Conservation (phyloP, 1,140 invertebrate species). For the Cyclina sinensis region DNA sequence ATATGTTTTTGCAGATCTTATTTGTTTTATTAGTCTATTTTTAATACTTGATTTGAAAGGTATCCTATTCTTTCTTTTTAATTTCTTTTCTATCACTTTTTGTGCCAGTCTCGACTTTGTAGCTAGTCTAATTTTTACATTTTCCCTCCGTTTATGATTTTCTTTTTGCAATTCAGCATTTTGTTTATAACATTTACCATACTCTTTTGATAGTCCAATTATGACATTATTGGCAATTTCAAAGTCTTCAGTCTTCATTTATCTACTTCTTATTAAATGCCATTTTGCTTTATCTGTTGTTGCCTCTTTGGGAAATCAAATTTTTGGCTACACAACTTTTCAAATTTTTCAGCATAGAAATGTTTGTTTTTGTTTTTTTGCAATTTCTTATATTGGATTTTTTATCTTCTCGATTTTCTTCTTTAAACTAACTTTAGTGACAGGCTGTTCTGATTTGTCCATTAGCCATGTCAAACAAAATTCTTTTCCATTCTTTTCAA, state of each 20-base stretch:
- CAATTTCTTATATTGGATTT: slow-evolving; percentile 21
- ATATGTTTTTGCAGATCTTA: slow-evolving; percentile 42
- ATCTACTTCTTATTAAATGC: background rate
- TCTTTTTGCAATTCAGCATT: slow-evolving; percentile 33
- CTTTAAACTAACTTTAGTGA: background rate
- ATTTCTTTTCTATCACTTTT: slow-evolving; percentile 23
- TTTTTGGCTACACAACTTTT: slow-evolving; percentile 23
- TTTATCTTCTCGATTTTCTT: slow-evolving; percentile 13
- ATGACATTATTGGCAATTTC: slow-evolving; percentile 38
- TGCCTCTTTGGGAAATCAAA: slow-evolving; percentile 18
- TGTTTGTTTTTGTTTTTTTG: slow-evolving; percentile 11
- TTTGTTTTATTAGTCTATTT: slow-evolving; percentile 18
- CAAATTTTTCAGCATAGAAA: slow-evolving; percentile 2
- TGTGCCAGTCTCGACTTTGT: slow-evolving; percentile 24
- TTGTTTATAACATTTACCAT: background rate
- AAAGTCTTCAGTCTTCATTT: slow-evolving; percentile 11
- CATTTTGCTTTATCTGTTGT: background rate
- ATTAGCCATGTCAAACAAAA: slow-evolving; percentile 17
- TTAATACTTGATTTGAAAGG: background rate
- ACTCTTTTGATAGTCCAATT: slow-evolving; percentile 12
- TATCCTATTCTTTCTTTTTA: background rate
- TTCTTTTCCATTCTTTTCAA: slow-evolving; percentile 30
- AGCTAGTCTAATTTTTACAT: slow-evolving; percentile 20
- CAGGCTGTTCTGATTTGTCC: background rate
- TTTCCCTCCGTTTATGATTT: slow-evolving; percentile 1